Evolutionary conservation across 2,888 invertebrate species (phyloP).

Genomic region (Agrilus cyanescens): DNA sequence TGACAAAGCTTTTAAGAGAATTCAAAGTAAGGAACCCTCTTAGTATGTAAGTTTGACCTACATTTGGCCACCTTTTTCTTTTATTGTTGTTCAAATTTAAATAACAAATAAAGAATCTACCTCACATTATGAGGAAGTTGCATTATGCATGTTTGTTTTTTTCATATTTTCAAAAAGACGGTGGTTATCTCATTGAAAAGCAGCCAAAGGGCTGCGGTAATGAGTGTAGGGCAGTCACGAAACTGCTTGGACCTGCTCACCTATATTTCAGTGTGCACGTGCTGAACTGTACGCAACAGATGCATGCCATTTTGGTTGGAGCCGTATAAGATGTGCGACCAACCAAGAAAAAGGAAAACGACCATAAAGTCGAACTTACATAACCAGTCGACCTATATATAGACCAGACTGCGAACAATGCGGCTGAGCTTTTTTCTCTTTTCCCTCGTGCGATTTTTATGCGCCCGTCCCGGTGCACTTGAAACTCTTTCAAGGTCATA

Average conservation of each 20-base stretch:
- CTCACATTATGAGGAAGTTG: too few species aligned
- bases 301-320: constrained; percentile 29
- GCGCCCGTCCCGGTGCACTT: constrained; percentile 17
- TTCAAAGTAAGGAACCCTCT: too few species aligned
- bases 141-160: too few species aligned
- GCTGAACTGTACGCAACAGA: constrained; percentile 25
- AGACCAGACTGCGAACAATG: constrained; percentile 35
- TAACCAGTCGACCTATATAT: constrained; percentile 31
- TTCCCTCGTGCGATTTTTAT: constrained; percentile 21
- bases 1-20: too few species aligned
- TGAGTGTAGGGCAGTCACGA: constrained; percentile 16
- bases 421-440: constrained; percentile 20
- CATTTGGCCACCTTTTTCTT: too few species aligned
- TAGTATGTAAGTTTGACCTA: too few species aligned
- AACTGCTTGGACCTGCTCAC: constrained; percentile 22
- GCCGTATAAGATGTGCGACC: constrained; percentile 17
- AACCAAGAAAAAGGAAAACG: constrained; percentile 13
- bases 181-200: too few species aligned
- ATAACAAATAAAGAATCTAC: too few species aligned
- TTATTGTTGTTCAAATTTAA: too few species aligned
- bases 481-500: constrained; percentile 24
- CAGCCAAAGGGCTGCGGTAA: too few species aligned
- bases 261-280: constrained; percentile 26
- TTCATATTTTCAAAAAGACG: neutral
- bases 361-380: constrained; percentile 18